Evolutionary conservation across 2,797 vertebrate species (phyloP), one percentile per base, ranked within the genome.

Genomic region (Sebastes elongatus): DNA sequence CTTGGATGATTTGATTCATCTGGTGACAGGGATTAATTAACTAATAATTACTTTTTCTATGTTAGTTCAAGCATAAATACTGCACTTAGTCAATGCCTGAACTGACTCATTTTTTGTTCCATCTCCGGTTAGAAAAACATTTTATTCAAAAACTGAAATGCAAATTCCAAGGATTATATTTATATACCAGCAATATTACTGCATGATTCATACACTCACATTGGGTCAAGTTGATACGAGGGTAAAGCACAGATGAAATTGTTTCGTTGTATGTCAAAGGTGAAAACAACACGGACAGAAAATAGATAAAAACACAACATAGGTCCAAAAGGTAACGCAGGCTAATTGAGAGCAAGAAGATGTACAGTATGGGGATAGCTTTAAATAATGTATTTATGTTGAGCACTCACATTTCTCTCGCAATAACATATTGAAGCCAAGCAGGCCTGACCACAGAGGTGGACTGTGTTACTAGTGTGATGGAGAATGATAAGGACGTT

Each of bases 261-360:
- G 16, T 62, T 22, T 75, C 2, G 42, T 10, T 16, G 7, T 56
- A 22, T 22, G 59, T 73, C 0, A n/a, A 42, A 76, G 68, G 13
- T 16, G 49, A 16, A 74, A 68, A 76, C 55, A 53, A 20, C 1
- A 64, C 0, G 35, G 6, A 66, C 38, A 74, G 33, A 5, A 71
- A 69, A 66, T 3, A 23, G 7, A 59, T 35, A 28, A 61, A 14
- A 55, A 18, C 10, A 11, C 30, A 30, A 13, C 32, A 23, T 5
- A 9, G n/a, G 18, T 68, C 38, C 20, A 20, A 25, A 27, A 79
- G 55, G n/a, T 25, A 59, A 68, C 1, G 1, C 33, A 18, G 67
- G 61, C 25, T 78, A 69, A 78, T 72, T 81, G 67, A 55, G 52
- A 65, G 61, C 59, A 62, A 35, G 64, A 4, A 33, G 23, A 83